phyloP scores from a whole-genome alignment of 1,140 invertebrate species.

The Odontomachus brunneus region DNA sequence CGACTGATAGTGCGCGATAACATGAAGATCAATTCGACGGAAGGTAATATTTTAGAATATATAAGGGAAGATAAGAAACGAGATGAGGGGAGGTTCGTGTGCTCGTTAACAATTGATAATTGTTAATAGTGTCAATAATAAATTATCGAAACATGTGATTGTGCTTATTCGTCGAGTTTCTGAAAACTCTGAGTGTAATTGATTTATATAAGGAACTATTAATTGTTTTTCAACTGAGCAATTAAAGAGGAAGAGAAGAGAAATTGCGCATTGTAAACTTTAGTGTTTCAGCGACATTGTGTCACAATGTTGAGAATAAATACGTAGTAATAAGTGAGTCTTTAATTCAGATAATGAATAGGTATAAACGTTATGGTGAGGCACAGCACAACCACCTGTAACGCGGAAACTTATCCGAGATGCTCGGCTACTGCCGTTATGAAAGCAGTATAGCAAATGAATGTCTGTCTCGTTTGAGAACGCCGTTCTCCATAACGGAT shows the following conservation, averaged over 20 bases:
- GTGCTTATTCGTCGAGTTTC: neutral
- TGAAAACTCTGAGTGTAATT: neutral
- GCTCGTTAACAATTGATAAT: neutral
- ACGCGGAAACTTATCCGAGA: neutral
- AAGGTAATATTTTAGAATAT: conserved; percentile 40
- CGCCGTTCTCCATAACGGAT: conserved; percentile 9
- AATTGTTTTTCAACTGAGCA: neutral
- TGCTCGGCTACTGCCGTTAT: neutral
- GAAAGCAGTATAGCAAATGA: neutral
- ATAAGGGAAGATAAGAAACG: neutral
- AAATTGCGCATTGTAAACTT: neutral
- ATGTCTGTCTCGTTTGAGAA: neutral
- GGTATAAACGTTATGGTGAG: neutral
- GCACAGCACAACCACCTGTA: neutral
- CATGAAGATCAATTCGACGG: neutral
- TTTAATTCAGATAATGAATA: neutral
- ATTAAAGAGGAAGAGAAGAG: neutral
- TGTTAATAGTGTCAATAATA: neutral
- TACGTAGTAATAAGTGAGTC: neutral
- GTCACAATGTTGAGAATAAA: neutral
- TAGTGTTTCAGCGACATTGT: no score
- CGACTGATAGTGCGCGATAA: conserved; percentile 35
- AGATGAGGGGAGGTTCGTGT: neutral
- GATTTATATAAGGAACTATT: neutral
- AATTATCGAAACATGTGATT: neutral